Evolutionary conservation across 2,888 invertebrate genomes (phyloP).

Genomic region (Nephrotoma appendiculata): DNA sequence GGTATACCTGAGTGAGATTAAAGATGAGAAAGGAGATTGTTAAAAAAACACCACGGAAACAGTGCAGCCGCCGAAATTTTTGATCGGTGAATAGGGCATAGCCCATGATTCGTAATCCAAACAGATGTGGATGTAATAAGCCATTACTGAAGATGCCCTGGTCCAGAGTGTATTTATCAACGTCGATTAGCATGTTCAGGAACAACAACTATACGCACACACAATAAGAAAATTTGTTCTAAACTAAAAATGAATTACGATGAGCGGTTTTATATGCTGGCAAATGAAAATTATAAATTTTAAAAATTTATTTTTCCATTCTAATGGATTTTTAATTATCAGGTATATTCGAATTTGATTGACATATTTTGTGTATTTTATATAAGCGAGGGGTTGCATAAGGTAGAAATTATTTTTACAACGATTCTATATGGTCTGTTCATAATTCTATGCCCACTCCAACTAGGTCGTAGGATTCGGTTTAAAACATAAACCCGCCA

Average conservation of each 20-base stretch:
- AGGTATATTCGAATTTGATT: neutral
- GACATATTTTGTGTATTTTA: neutral
- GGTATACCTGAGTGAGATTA: constrained; percentile 9
- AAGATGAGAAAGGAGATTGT: constrained; percentile 5
- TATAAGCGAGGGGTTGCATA: too few species aligned
- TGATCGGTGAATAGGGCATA: constrained; percentile 6
- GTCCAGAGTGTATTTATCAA: neutral
- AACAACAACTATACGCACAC: neutral
- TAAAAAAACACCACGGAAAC: constrained; percentile 5
- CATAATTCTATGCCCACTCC: too few species aligned
- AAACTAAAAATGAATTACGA: neutral
- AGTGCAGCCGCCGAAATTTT: neutral
- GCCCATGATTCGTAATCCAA: constrained; percentile 5
- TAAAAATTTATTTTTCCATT: neutral
- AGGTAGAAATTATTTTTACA: too few species aligned
- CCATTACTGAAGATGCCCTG: constrained; percentile 1
- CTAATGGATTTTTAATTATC: neutral
- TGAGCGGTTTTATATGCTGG: neutral
- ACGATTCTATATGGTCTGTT: too few species aligned
- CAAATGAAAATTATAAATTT: neutral
- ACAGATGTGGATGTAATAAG: neutral
- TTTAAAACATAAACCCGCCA: too few species aligned
- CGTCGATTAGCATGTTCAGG: neutral
- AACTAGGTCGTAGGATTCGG: too few species aligned
- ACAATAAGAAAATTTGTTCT: neutral